Conservation (phyloP, 2,113 vertebrate genomes). For the Spea bombifrons region DNA sequence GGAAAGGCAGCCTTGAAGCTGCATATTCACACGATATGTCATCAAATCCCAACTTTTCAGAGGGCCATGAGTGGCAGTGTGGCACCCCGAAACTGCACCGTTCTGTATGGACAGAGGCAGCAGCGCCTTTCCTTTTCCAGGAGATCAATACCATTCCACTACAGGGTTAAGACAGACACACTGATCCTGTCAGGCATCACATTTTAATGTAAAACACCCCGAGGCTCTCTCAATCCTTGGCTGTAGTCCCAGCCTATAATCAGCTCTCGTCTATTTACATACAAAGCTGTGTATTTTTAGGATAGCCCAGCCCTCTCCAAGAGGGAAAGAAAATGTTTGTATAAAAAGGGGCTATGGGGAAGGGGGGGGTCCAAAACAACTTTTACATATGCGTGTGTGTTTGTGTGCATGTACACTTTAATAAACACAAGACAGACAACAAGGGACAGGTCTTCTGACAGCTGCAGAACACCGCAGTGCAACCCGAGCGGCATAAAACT, state of each 20-base stretch:
- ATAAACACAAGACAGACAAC: neutral
- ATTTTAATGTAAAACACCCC: conserved; percentile 51
- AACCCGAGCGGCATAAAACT: conserved; percentile 30
- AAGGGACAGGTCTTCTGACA: conserved; percentile 27
- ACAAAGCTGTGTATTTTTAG: conserved; percentile 48
- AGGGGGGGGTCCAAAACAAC: neutral
- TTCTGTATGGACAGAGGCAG: neutral
- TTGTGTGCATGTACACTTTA: neutral
- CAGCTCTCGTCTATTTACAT: conserved; percentile 53
- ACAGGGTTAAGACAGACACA: conserved; percentile 49
- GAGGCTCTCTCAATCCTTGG: conserved; percentile 48
- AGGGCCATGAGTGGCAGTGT: neutral
- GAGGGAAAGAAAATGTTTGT: neutral
- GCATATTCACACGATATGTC: conserved; percentile 1
- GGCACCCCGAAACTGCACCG: neutral
- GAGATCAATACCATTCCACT: conserved; percentile 29
- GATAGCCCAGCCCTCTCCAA: conserved; percentile 44
- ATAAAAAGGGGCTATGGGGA: neutral
- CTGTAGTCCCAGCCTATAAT: conserved; percentile 48
- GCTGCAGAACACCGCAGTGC: conserved; percentile 41
- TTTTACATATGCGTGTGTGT: conserved; percentile 45
- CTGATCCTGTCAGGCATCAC: conserved; percentile 51
- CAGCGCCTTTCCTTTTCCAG: neutral
- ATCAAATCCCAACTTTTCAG: neutral
- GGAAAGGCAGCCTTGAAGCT: conserved; percentile 7